Evolutionary conservation across 2,888 invertebrate genomes (phyloP).

Genomic region (Drosophila planitibia): DNA sequence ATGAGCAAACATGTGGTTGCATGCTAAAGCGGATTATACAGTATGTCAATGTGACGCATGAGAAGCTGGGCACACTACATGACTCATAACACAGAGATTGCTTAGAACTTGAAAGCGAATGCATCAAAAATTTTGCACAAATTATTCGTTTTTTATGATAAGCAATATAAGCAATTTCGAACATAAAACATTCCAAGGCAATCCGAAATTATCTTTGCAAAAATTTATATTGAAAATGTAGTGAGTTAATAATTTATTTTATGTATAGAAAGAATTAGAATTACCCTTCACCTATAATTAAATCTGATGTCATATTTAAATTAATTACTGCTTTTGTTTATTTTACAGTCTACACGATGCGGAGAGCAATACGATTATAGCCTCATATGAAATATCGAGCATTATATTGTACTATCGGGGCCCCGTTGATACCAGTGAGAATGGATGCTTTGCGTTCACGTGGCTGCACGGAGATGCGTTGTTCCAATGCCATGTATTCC

Average conservation of each 20-base stretch:
- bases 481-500: slow-evolving; percentile 98
- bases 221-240: too few relatives aligned
- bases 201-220: not conserved
- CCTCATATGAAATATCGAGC: slow-evolving; percentile 95
- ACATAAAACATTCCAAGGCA: not conserved
- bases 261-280: not conserved
- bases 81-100: not conserved
- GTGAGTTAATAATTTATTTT: not conserved
- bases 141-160: not conserved
- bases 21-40: not conserved
- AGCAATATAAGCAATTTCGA: not conserved
- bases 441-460: slow-evolving; percentile 99
- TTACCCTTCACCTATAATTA: not conserved
- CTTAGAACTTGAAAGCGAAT: not conserved
- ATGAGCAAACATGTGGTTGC: not conserved
- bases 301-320: not conserved
- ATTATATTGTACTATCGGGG: slow-evolving; percentile 98
- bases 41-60: not conserved
- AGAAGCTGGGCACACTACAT: not conserved
- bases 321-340: slow-evolving; percentile 2
- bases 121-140: not conserved
- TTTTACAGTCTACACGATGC: slow-evolving; percentile 92
- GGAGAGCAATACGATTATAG: slow-evolving; percentile 90
- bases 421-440: slow-evolving; percentile 91
- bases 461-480: slow-evolving; percentile 97